Conservation (phyloP, 2,113 vertebrate genomes). For the Eclectus roratus region DNA sequence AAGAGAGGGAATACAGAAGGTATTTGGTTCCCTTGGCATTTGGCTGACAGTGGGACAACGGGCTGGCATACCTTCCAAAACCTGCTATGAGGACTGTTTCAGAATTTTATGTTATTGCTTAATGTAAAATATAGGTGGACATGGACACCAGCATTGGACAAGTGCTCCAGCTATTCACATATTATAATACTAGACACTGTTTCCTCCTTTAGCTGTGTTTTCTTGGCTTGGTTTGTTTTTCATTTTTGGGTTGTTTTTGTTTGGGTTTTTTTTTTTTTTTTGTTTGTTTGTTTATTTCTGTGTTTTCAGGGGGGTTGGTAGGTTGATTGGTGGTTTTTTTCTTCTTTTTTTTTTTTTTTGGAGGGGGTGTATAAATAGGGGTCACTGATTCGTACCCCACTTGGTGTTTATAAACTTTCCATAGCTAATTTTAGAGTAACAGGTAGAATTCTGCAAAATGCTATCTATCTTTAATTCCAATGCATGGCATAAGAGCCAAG, state of each 20-base stretch:
- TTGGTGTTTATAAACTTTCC: not conserved
- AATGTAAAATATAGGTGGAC: not conserved
- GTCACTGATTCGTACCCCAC: not conserved
- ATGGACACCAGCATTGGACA: fast-evolving
- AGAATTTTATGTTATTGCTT: not conserved
- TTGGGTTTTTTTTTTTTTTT: too few relatives aligned
- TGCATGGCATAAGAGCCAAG: not conserved
- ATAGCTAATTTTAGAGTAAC: not conserved
- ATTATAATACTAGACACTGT: not conserved
- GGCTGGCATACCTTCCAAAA: not conserved
- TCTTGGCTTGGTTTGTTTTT: not conserved
- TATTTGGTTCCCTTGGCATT: not conserved
- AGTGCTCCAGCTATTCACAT: not conserved
- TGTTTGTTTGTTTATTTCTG: not conserved
- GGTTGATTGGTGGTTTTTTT: not conserved
- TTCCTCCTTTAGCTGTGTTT: not conserved
- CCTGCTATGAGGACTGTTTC: not conserved
- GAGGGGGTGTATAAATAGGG: fast-evolving
- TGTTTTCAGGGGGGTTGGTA: not conserved
- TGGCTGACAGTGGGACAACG: fast-evolving
- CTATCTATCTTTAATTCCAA: not conserved
- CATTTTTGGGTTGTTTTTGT: not conserved
- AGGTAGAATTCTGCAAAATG: not conserved
- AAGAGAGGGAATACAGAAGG: not conserved
- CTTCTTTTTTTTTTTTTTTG: not conserved